Base-by-base conservation (phyloP, 2,797 vertebrate genomes). In the Telmatherina bonti region DNA sequence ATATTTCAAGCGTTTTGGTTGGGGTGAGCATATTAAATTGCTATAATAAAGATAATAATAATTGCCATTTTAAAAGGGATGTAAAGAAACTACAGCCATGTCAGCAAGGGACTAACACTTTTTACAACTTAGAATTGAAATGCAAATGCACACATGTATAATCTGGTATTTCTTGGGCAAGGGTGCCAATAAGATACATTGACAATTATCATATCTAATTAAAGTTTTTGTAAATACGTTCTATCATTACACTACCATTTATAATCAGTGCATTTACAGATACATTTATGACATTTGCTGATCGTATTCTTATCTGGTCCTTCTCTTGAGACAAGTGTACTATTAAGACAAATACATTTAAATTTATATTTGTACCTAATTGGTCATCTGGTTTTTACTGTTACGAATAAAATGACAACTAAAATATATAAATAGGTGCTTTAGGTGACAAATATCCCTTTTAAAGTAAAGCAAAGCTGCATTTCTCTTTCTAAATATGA, bases 191-290 rank as follows among this genome's bases (percentile, higher is more conserved):
- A 52, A 55, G 3, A 62, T 54, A 7, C 58, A 49, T 66, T 29
- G 6, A 53, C 26, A 53, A 53, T 53, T 15, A 29, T 53, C 15
- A 29, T 6, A 26, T 27, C 15, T 15, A 16, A 29, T 27, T 7
- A 15, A 60, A 63, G 33, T 12, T 20, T 22, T 29, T 30, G 36
- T 51, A 56, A 22, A 61, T 18, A 29, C 0, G 1, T 56, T 41
- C 31, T 70, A 27, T 20, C 29, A 26, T 58, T 59, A 56, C n/a
- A 45, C 11, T 57, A 59, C 70, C 41, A 81, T 33, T 64, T 27
- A 53, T 15, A 41, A 27, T 72, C 59, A 76, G 38, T 43, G 70
- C 47, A 67, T 74, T 79, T 63, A 76, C 59, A 13, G 15, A 72
- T 68, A 78, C 58, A 85, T 69, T 74, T 56, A 61, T 62, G 26